A percentile compares a stretch with the other conserved stretches of the same genome.
Evolutionary conservation across 2,113 vertebrate genomes (phyloP).

Genomic region (Micronisus gabar): DNA sequence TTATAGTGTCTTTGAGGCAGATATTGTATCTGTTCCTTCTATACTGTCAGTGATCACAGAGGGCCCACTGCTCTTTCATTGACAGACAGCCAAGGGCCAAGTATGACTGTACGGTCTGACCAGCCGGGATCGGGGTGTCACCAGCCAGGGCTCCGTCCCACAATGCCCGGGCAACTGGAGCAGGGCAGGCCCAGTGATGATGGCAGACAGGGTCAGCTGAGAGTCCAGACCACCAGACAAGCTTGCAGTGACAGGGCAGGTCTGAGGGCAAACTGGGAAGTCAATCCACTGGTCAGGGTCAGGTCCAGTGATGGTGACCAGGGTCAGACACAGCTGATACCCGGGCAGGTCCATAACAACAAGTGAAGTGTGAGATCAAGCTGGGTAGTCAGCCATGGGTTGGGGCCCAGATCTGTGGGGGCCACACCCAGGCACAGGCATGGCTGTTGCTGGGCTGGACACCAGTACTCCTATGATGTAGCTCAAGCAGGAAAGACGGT

Average conservation of each 20-base stretch:
- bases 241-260: neutral
- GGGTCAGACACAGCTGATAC: neutral
- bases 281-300: neutral
- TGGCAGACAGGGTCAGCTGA: neutral
- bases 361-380: neutral
- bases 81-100: neutral
- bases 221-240: neutral
- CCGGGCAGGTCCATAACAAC: neutral
- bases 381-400: neutral
- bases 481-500: neutral
- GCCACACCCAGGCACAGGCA: neutral
- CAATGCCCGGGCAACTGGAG: neutral
- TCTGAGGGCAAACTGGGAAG: neutral
- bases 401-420: neutral
- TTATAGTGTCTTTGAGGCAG: neutral
- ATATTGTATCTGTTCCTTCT: neutral
- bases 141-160: neutral
- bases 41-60: accelerated
- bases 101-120: neutral
- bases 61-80: neutral
- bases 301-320: neutral
- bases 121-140: neutral
- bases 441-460: neutral
- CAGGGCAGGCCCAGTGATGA: neutral
- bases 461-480: neutral